phyloP scores from a whole-genome alignment of 2,888 invertebrate genomes.

The Melipona bicolor region DNA sequence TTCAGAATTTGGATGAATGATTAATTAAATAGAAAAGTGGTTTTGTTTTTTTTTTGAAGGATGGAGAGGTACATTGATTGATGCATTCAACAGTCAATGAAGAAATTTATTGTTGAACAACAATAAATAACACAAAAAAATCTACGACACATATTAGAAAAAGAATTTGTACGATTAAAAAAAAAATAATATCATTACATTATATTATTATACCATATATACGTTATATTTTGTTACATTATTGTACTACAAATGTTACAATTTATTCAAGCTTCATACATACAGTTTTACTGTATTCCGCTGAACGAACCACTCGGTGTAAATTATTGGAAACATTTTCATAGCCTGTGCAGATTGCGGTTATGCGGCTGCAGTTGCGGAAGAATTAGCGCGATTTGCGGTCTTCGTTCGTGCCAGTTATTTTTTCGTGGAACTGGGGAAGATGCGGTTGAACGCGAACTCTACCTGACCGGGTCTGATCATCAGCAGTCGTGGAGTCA shows the following conservation, averaged over 20 bases:
- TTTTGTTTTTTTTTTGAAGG: background rate
- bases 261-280: background rate
- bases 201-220: too few relatives aligned
- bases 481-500: slow-evolving; percentile 1
- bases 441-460: background rate
- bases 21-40: background rate
- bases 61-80: background rate
- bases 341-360: background rate
- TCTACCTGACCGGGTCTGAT: background rate
- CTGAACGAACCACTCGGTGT: background rate
- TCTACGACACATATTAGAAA: background rate
- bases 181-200: background rate
- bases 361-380: background rate
- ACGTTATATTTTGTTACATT: background rate
- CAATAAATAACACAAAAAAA: background rate
- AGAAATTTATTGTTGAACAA: background rate
- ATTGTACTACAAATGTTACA: background rate
- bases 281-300: background rate
- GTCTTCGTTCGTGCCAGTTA: background rate
- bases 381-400: slow-evolving; percentile 26
- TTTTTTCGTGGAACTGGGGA: background rate
- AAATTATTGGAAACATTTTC: background rate
- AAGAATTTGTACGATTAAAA: background rate
- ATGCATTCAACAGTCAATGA: background rate
- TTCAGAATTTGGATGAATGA: background rate